These are phyloP conservation scores for Ramphastos sulfuratus DNA, from an alignment of 2,113 vertebrate genomes.

Conservation along the genomic window DNA sequence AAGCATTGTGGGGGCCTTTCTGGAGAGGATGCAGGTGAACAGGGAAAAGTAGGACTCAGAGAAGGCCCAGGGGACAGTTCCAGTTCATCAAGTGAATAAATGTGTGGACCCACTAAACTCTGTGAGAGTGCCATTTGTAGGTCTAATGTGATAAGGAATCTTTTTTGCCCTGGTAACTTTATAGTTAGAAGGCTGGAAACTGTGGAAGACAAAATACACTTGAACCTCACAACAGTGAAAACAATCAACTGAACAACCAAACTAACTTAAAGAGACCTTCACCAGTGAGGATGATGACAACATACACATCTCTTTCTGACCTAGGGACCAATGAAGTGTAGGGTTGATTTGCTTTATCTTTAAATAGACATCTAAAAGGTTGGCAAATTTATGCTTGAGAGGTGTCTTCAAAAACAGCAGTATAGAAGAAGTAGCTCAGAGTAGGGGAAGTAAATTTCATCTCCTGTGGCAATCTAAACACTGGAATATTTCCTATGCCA, in stretches of 20 bases:
- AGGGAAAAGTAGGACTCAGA: not conserved
- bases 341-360: not conserved
- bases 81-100: not conserved
- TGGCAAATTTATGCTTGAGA: not conserved
- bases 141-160: rapidly evolving
- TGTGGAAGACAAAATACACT: not conserved
- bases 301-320: not conserved
- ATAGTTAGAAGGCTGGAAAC: not conserved
- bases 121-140: not conserved
- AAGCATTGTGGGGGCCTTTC: not conserved
- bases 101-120: not conserved
- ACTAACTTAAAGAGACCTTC: not conserved
- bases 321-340: not conserved
- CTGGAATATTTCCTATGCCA: not conserved
- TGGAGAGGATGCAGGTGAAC: not conserved
- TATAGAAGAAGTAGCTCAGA: not conserved
- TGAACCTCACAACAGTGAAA: not conserved
- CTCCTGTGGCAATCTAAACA: not conserved
- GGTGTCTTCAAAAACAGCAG: not conserved
- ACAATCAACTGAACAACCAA: not conserved
- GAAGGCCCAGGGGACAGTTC: not conserved
- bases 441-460: not conserved
- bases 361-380: not conserved
- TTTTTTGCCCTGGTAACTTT: not conserved
- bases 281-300: not conserved